Base-by-base conservation (phyloP, 30 jellyfish, hydroid and myxozoan genomes). In the Aurelia aurita region DNA sequence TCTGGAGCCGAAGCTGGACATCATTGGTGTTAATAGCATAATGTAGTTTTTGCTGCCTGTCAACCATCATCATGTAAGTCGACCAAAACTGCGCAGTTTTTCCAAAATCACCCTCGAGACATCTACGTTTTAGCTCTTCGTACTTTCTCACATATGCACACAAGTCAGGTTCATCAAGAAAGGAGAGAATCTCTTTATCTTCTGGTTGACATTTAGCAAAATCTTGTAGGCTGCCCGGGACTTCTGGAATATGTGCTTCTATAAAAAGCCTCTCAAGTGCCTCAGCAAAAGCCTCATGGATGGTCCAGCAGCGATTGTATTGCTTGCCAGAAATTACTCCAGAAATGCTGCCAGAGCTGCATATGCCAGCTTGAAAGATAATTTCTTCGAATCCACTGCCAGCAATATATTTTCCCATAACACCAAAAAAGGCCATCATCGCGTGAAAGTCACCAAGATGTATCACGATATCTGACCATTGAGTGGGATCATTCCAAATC, bases 361-460 rank as follows among this genome's bases (percentile, higher is more conserved):
- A 75, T 9, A 75, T 14, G 32, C 59, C 87, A 8, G 80, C 60
- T 39, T 75, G 87, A 31, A 10, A 75, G 21, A 75, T 27, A 21
- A 75, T 58, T 55, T 75, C 87, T 75, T 75, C 87, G 53, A 75
- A 75, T 47, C 87, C 84, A 49, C 83, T 71, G 21, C 83, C 83
- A 19, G 66, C 72, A 10, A 71, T 43, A 21, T 27, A 18, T 18
- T 43, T 71, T 43, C 87, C 84, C 15, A 75, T 75, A 20, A 54
- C 21, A 47, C 80, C 45, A n/a, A 72, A 49, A 75, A 58, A 47
- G 10, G 10, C 59, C 59, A 47, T 47, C 59, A 47, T 47, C 16
- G 13, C 16, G 16, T 47, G 43, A 16, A 47, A 47, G 16, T 47
- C 59, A 8, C 59, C 16, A 16, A 47, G 59, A 47, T 47, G 59